Base-by-base conservation (phyloP, 2,113 vertebrate genomes). In the Rana temporaria region DNA sequence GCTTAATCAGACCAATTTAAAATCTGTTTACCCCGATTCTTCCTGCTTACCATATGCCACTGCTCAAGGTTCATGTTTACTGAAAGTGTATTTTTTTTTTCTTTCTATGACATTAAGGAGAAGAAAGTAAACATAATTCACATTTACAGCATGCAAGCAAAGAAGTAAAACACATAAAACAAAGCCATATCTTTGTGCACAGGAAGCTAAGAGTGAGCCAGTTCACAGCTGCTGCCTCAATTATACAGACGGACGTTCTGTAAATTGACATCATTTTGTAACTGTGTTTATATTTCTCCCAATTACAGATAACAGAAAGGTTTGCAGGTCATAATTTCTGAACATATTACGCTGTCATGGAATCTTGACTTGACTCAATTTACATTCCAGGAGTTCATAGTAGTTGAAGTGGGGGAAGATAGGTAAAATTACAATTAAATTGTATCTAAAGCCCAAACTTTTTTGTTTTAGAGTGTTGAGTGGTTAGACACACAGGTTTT, bases 81-180 rank as follows among this genome's bases (percentile, higher is more conserved):
- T 69, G 83, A 55, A 62, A 85, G 87, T 87, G 87, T 85, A 87
- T 88, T 86, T 86, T 69, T 71, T 84, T 55, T 84, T 48, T 14
- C 12, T 48, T 48, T 48, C 77, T 20, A 74, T 60, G 59, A 34
- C 59, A 48, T 84, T 84, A 79, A 86, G 85, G 86, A 86, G 85
- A 88, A 84, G 84, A 86, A 85, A 86, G 88, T 89, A 87, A 87
- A 88, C 86, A 88, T 88, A 85, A 87, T 88, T 88, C 88, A 88
- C 32, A 48, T 48, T 48, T 48, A 48, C 42, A 48, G 42, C 42
- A 48, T 48, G 42, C 42, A 48, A 48, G 42, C 8, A 48, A 48
- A 48, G 42, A 12, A 48, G 17, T 74, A 65, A 9, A 65, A 63
- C 38, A 34, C 24, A 63, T 63, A 48, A 63, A 60, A 48, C 5